Percentiles rank a stretch among this genome's conserved stretches.
These are phyloP conservation scores for Lordiphosa collinella DNA, from an alignment of 1,140 invertebrate genomes.

Conservation along the genomic window DNA sequence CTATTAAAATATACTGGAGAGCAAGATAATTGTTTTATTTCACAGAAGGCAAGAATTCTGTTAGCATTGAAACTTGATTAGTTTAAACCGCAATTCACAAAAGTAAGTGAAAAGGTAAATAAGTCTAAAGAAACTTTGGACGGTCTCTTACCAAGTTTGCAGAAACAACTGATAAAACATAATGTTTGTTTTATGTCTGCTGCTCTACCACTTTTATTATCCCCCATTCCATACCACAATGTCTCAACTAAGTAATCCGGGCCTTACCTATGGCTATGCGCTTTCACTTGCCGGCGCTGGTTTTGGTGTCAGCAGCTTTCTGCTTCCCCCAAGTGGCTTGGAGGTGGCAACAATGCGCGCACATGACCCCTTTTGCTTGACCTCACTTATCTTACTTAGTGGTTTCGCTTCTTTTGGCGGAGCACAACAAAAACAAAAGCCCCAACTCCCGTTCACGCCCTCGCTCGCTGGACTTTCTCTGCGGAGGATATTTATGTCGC, in stretches of 20 bases:
- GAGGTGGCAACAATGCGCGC: constrained; percentile 68
- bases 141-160: no score
- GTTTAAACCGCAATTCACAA: no score
- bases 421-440: constrained; percentile 43
- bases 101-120: no score
- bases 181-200: no score
- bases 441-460: constrained; percentile 5
- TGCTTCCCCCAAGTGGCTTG: constrained; percentile 25
- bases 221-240: background rate
- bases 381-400: constrained; percentile 77
- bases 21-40: no score
- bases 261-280: constrained; percentile 30
- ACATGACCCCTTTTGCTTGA: constrained; percentile 77
- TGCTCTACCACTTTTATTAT: constrained; percentile 15
- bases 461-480: constrained; percentile 6
- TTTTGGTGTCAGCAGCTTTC: constrained; percentile 8
- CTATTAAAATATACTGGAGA: no score
- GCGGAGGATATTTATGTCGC: constrained; percentile 65
- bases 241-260: background rate
- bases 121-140: no score
- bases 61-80: no score
- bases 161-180: no score
- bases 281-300: constrained; percentile 30
- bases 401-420: constrained; percentile 44
- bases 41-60: no score